These are phyloP conservation scores for Pantala flavescens DNA, from an alignment of 1,140 invertebrate species.

Conservation along the genomic window DNA sequence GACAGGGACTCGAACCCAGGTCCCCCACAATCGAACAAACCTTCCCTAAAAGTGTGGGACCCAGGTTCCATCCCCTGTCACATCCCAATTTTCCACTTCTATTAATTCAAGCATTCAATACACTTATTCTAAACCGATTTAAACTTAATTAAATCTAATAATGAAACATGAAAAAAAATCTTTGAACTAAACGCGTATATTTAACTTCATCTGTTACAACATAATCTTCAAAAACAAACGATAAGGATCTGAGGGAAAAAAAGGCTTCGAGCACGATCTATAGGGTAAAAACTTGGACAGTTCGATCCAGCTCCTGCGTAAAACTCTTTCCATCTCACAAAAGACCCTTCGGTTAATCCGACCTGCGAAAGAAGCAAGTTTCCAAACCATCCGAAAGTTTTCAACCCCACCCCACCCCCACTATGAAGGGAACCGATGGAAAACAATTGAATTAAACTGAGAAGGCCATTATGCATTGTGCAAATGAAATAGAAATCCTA, in stretches of 20 bases:
- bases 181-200: no score
- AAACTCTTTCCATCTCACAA: conserved; percentile 12
- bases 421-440: conserved; percentile 22
- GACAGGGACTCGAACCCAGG: no score
- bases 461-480: conserved; percentile 42
- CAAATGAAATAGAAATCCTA: conserved; percentile 51
- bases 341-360: neutral
- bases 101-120: no score
- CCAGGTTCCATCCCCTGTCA: no score
- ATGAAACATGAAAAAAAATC: no score
- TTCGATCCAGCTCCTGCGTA: neutral
- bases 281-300: neutral
- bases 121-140: no score
- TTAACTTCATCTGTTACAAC: no score
- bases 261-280: neutral
- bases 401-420: conserved; percentile 23
- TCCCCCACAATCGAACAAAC: no score
- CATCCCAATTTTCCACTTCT: no score
- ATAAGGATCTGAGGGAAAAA: neutral
- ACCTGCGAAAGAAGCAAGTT: neutral
- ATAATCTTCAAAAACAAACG: no score
- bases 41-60: no score
- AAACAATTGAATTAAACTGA: conserved; percentile 42
- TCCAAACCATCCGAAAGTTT: neutral
- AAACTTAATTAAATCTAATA: no score